Evolutionary conservation across 1,140 invertebrate species (phyloP), one percentile per base, ranked within the genome.

Genomic region (Zaprionus taronus): DNA sequence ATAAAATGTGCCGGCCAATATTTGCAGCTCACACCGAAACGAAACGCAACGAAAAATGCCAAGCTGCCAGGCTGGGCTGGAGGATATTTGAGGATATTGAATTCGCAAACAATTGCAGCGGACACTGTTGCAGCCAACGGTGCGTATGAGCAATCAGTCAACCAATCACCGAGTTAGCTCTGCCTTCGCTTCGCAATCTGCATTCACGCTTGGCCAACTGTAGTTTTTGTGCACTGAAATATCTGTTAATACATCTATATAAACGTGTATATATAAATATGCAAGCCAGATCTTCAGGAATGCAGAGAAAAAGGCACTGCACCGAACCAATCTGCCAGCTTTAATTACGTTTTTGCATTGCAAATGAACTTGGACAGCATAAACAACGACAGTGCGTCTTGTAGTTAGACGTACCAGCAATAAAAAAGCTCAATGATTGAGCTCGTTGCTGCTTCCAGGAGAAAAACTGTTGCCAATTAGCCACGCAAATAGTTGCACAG

Each of bases 121-220:
- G 67, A 69, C 61, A 66, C 49, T 63, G 53, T 55, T 73, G 76
- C 70, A 80, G 70, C 53, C 83, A 85, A 77, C 83, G 83, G 83
- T 86, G 83, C 83, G 83, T 85, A 87, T 85, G 77, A 82, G 83
- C 83, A 85, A 87, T 85, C 83, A 85, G 79, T 85, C 82, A 85
- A 86, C 82, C 82, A 85, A 79, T 86, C 82, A 86, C 72, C 72
- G 67, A 73, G 83, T 82, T 77, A 87, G 72, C 63, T 61, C 28
- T 9, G 71, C 2, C 4, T 12, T n/a, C 49, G 74, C 79, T 47
- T 7, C 7, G 7, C 41, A 47, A 85, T 87, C 83, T 68, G 76
- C 38, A 77, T 87, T 85, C 82, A 77, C 79, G 83, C 83, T 85
- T 74, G 68, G 68, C 49, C 28, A 87, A 87, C 75, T 77, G 76